Evolutionary conservation across 2,888 invertebrate species (phyloP).

Genomic region (Ypsolopha scabrella): DNA sequence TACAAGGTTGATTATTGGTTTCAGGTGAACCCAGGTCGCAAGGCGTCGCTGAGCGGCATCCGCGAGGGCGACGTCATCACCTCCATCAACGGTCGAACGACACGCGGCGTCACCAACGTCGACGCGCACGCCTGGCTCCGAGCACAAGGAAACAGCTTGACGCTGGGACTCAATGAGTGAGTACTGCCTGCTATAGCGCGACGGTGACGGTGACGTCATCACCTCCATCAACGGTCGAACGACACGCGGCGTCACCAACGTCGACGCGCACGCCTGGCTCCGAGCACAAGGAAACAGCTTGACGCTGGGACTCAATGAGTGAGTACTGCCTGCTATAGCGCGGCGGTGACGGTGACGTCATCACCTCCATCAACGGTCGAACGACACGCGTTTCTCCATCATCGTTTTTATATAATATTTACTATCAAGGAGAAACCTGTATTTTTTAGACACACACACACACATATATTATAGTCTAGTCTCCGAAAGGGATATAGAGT

Average conservation of each 20-base stretch:
- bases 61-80: conserved; percentile 86
- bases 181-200: conserved; percentile 71
- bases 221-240: conserved; percentile 42
- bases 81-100: conserved; percentile 80
- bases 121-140: conserved; percentile 82
- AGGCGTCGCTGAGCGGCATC: conserved; percentile 83
- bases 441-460: too few species aligned
- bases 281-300: conserved; percentile 77
- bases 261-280: conserved; percentile 80
- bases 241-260: conserved; percentile 76
- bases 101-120: conserved; percentile 75
- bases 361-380: conserved; percentile 33
- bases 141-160: conserved; percentile 75
- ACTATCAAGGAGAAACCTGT: too few species aligned
- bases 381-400: conserved; percentile 75
- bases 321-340: conserved; percentile 70
- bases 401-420: too few species aligned
- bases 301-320: conserved; percentile 79
- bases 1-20: conserved; percentile 24
- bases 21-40: conserved; percentile 89
- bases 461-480: too few species aligned
- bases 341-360: conserved; percentile 75
- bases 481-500: too few species aligned
- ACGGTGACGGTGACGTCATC: conserved; percentile 72
- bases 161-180: conserved; percentile 80